phyloP scores from a whole-genome alignment of 2,888 invertebrate species.

The Eupithecia dodoneata region DNA sequence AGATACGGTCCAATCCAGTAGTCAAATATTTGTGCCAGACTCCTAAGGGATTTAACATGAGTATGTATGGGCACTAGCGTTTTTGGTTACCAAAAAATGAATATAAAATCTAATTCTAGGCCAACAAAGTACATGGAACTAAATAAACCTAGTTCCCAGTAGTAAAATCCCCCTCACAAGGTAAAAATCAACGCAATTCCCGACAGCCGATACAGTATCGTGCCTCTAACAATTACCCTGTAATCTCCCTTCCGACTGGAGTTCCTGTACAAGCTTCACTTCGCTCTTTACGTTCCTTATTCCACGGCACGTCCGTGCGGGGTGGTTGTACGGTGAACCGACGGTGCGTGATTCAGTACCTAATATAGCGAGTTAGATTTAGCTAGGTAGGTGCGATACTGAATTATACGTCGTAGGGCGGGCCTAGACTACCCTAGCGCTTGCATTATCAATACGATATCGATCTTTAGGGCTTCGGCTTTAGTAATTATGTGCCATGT shows the following conservation, averaged over 20 bases:
- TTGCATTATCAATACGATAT: conserved; percentile 16
- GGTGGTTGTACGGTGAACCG: conserved; percentile 49
- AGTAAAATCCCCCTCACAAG: conserved; percentile 23
- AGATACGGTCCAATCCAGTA: background rate
- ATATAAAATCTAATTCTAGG: background rate
- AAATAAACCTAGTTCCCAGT: conserved; percentile 6
- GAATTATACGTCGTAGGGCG: conserved; percentile 11
- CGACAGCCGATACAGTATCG: conserved; percentile 34
- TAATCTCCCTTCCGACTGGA: conserved; percentile 42
- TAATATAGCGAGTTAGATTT: background rate
- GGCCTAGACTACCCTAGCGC: background rate
- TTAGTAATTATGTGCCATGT: background rate
- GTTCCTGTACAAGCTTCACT: conserved; percentile 41
- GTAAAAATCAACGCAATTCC: conserved; percentile 27
- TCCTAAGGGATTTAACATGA: background rate
- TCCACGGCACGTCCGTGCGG: conserved; percentile 44
- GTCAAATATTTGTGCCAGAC: background rate
- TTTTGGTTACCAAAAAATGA: no score
- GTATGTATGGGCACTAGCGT: background rate
- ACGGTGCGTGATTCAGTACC: conserved; percentile 30
- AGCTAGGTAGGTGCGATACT: conserved; percentile 4
- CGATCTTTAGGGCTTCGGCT: conserved; percentile 5
- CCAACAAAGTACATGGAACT: background rate
- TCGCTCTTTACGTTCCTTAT: conserved; percentile 21
- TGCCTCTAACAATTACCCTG: conserved; percentile 40